Evolutionary conservation across 1,140 invertebrate species (phyloP).

Genomic region (Cotesia vestalis): DNA sequence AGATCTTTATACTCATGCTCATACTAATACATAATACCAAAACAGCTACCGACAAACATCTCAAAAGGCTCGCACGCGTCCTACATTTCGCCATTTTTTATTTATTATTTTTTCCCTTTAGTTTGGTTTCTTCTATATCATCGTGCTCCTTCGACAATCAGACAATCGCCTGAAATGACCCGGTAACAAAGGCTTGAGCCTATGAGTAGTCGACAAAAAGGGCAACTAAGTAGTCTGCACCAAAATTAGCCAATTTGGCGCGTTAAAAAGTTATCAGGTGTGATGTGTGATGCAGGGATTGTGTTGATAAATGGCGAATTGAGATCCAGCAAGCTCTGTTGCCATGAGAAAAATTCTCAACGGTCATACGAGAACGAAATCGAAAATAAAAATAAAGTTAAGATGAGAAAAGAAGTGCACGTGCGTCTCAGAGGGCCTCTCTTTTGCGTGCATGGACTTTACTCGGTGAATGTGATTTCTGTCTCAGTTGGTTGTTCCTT

Average conservation of each 20-base stretch:
- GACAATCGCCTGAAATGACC: neutral
- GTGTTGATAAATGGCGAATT: neutral
- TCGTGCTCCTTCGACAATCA: neutral
- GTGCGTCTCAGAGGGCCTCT: slow-evolving; percentile 9
- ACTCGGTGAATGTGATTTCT: slow-evolving; percentile 11
- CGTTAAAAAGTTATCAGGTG: neutral
- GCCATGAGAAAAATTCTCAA: slow-evolving; percentile 21
- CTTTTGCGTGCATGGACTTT: slow-evolving; percentile 1
- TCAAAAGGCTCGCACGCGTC: neutral
- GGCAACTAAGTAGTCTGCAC: too few relatives aligned
- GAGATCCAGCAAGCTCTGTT: slow-evolving; percentile 5
- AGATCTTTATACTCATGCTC: slow-evolving; percentile 18
- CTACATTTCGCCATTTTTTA: neutral
- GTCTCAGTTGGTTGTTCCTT: slow-evolving; percentile 11
- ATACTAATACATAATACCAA: neutral
- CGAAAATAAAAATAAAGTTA: slow-evolving; percentile 7
- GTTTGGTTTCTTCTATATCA: neutral
- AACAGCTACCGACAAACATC: neutral
- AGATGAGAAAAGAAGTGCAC: slow-evolving; percentile 20
- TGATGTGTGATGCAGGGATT: neutral
- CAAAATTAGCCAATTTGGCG: neutral
- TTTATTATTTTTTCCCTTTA: neutral
- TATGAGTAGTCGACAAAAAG: too few relatives aligned
- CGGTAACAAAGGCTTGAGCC: too few relatives aligned
- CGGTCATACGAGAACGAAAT: slow-evolving; percentile 12